Base-by-base conservation (phyloP, 2,797 vertebrate species). In the Myotis vivesi region DNA sequence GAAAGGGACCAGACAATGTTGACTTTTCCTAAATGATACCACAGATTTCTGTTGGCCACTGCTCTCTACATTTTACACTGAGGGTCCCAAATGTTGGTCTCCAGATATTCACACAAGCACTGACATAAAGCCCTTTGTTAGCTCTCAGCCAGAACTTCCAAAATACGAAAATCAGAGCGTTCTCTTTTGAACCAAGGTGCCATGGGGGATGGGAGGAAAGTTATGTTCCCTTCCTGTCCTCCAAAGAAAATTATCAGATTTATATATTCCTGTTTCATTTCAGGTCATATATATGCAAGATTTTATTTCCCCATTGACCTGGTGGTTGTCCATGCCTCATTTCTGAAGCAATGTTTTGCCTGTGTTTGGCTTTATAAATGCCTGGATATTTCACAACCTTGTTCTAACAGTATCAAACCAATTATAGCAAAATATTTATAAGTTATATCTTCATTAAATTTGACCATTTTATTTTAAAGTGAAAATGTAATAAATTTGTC, bases 401-500 rank as follows among this genome's bases (percentile, higher is more conserved):
- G 68, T 75, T 38, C n/a, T 87, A 51, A 77, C 19, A 85, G 41
- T 28, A 53, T 59, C 9, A 59, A 23, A 92, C 16, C 49, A 15
- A 81, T 89, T 79, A 64, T 20, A 84, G 33, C 3, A 97, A 90
- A 55, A 81, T 3, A 2, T 76, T 89, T 53, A 49, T 2, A 76
- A 76, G 1, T 30, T 91, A 20, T 41, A 30, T 41, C 3, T 69
- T 86, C 15, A 73, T 85, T 92, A 71, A 82, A 85, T 57, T 49
- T 95, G 25, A 91, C 6, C 30, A 49, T 38, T 96, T 88, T 79
- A 93, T 76, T 94, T 95, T 30, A 94, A 93, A 72, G 25, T 88
- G 6, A 91, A 89, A 90, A 82, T 66, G 62, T 12, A 76, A 77
- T 92, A 62, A 36, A 82, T 71, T 30, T 90, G 41, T 92, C 11